Base-by-base conservation (phyloP, 2,113 vertebrate species). In the Rafetus swinhoei region DNA sequence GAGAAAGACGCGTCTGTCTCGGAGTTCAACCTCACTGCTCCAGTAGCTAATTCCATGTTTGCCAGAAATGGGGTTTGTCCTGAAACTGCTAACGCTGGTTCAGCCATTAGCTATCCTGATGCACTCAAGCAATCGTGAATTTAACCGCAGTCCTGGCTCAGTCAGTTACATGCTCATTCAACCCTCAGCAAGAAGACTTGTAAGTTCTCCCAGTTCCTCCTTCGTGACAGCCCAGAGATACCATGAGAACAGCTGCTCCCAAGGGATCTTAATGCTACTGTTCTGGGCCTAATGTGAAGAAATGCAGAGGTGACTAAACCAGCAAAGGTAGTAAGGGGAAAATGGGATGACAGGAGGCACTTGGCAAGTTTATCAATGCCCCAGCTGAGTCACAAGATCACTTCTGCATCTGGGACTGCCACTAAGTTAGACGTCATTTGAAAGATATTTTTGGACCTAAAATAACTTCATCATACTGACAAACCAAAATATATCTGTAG, bases 281-380 rank as follows among this genome's bases (percentile, higher is more conserved):
- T 80, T 55, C 86, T 60, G 56, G 45, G 25, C n/a, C 86, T 83
- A 60, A 81, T 55, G 13, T 24, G n/a, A 94, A 92, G 79, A 24
- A 24, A 22, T 1, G 15, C 93, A 60, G 62, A 72, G 14, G 56
- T 72, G 60, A 81, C 87, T 88, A 87, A 90, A 88, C 11, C 29
- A 45, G 45, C 53, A 35, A 87, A 81, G 53, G 29, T 80, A 82
- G 89, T 22, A 56, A 27, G 52, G n/a, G 12, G 35, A 29, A 52
- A 52, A 35, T 21, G 21, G 21, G 74, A 57, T 74, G 60, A 39
- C 5, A 62, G 59, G 25, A 62, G 25, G 25, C 59, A 62, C 25
- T 62, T 14, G 18, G 18, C 24, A 39, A 81, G 79, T 45, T 72
- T 27, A 5, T 10, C 27, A 60, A 79, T 32, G 59, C 55, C 59